Conservation (phyloP, 2,797 vertebrate species). For the Sebastes flavidus region DNA sequence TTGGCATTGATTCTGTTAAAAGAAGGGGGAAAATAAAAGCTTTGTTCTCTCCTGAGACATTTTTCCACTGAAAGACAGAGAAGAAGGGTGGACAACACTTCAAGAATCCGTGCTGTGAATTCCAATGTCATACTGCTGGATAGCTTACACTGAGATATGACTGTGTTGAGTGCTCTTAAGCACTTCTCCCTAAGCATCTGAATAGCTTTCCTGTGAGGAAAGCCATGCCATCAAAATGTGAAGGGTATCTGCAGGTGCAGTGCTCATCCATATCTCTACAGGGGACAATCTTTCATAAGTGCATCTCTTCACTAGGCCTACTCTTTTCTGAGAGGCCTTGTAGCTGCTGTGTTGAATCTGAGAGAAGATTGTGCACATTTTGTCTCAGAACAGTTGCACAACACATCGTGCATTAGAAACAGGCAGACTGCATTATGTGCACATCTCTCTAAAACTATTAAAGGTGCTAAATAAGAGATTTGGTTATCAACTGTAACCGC, state of each 20-base stretch:
- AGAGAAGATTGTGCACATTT: not conserved
- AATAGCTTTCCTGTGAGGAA: conserved; percentile 20
- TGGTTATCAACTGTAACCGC: no score
- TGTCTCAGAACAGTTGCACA: not conserved
- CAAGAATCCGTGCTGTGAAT: conserved; percentile 17
- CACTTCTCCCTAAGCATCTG: not conserved
- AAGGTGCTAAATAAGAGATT: not conserved
- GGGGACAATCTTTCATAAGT: not conserved
- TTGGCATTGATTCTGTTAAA: conserved; percentile 82
- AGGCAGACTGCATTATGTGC: not conserved
- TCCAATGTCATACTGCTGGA: conserved; percentile 12
- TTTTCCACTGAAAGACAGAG: conserved; percentile 19
- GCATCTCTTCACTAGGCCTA: not conserved
- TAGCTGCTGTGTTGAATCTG: not conserved
- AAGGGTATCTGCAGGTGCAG: conserved; percentile 6
- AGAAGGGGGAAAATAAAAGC: conserved; percentile 15
- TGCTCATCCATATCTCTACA: conserved; percentile 4
- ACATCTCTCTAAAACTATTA: not conserved
- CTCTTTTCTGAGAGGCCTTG: not conserved
- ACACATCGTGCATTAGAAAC: not conserved
- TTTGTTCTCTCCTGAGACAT: conserved; percentile 7
- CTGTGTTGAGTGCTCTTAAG: not conserved
- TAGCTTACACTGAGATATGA: conserved; percentile 3
- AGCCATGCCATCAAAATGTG: not conserved
- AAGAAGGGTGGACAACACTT: conserved; percentile 1